Percentiles rank a stretch among this genome's conserved stretches.
Evolutionary conservation across 2,113 vertebrate species (phyloP).

Genomic region (Spizaetus ornatus): DNA sequence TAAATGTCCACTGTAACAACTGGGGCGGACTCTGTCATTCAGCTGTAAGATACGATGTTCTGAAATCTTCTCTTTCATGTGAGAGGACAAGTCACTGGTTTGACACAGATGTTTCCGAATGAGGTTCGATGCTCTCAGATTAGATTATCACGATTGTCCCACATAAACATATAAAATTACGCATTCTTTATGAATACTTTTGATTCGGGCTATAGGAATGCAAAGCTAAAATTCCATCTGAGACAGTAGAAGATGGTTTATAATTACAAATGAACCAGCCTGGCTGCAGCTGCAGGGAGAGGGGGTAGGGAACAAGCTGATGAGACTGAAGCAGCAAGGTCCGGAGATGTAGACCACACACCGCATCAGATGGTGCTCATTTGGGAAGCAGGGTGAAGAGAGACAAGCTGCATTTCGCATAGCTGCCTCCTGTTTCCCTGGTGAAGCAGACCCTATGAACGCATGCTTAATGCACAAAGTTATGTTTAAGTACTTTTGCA

Average conservation of each 20-base stretch:
- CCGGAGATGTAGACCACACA: not conserved
- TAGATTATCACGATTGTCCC: not conserved
- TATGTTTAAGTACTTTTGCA: fast-evolving
- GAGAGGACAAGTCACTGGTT: not conserved
- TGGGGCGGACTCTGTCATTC: not conserved
- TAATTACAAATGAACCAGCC: not conserved
- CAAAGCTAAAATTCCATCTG: not conserved
- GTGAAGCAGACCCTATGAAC: not conserved
- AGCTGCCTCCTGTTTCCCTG: not conserved
- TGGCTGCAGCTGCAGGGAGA: not conserved
- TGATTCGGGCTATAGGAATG: not conserved
- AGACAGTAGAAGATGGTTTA: not conserved
- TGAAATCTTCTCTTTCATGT: not conserved
- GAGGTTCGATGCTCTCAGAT: not conserved
- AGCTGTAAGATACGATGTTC: not conserved
- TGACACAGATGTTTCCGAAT: not conserved
- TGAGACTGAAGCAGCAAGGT: not conserved
- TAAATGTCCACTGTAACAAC: not conserved
- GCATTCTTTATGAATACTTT: not conserved
- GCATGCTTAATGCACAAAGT: fast-evolving
- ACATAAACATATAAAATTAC: not conserved
- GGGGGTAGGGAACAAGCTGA: not conserved
- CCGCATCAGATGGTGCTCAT: not conserved
- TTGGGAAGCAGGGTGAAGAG: not conserved
- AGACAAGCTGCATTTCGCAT: not conserved